Conservation (phyloP, 2,797 vertebrate genomes). For the Esox lucius region DNA sequence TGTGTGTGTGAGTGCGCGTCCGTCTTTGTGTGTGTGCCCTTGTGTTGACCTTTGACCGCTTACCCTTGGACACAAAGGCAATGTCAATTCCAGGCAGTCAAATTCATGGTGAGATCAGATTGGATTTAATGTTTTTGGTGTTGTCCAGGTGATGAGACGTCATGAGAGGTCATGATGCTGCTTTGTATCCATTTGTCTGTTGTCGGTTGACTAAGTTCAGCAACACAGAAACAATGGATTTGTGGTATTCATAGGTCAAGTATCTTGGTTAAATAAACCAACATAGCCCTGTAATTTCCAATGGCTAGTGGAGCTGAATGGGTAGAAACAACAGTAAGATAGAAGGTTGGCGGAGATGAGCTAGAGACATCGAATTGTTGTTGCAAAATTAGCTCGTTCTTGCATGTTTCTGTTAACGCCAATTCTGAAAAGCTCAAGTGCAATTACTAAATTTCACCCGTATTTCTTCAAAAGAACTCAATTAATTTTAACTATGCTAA, state of each 20-base stretch:
- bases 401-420: too few species aligned
- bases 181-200: not conserved
- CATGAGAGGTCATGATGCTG: not conserved
- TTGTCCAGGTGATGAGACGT: not conserved
- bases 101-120: not conserved
- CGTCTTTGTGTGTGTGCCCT: not conserved
- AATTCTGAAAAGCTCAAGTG: too few species aligned
- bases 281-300: too few species aligned
- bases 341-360: too few species aligned
- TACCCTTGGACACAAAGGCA: constrained; percentile 18
- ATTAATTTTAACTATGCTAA: too few species aligned
- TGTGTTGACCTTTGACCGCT: not conserved
- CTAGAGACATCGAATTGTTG: too few species aligned
- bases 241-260: not conserved
- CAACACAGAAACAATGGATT: not conserved
- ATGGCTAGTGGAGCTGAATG: too few species aligned
- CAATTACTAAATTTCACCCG: too few species aligned
- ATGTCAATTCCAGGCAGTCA: not conserved
- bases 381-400: too few species aligned
- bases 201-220: not conserved
- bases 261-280: too few species aligned
- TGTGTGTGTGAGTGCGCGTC: not conserved
- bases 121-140: constrained; percentile 1
- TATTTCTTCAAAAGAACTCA: too few species aligned
- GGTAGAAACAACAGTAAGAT: too few species aligned